Percentiles rank a stretch among this genome's conserved stretches.
Conservation (phyloP, 92 coral and sea anemone genomes). For the Porites lobata region DNA sequence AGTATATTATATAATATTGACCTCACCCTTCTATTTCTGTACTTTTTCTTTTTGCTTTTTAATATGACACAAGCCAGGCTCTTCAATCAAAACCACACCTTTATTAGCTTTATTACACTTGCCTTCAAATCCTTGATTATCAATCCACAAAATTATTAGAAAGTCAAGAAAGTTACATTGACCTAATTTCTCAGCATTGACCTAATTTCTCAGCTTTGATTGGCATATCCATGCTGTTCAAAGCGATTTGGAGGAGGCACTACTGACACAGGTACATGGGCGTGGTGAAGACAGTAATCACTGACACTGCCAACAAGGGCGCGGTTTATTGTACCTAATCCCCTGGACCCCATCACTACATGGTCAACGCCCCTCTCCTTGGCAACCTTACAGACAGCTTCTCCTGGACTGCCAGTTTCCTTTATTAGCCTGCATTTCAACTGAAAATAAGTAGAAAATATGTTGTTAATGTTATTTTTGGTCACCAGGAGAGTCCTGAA, state of each 20-base stretch:
- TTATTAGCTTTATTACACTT: background rate
- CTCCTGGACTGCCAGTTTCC: slow-evolving; percentile 73
- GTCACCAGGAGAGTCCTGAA: too few relatives aligned
- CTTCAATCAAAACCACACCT: background rate
- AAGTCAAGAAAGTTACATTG: too few relatives aligned
- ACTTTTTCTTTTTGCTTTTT: too few relatives aligned
- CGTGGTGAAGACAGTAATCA: slow-evolving; percentile 79
- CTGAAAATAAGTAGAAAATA: slow-evolving; percentile 12
- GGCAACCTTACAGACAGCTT: slow-evolving; percentile 63
- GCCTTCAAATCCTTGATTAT: background rate
- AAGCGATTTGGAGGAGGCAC: slow-evolving; percentile 68
- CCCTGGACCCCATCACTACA: slow-evolving; percentile 75
- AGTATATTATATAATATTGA: too few relatives aligned
- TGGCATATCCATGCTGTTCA: slow-evolving; percentile 57
- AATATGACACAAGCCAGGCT: slow-evolving; percentile 2
- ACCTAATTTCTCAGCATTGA: background rate
- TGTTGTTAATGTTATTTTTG: too few relatives aligned
- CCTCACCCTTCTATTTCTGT: too few relatives aligned
- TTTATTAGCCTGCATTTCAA: slow-evolving; percentile 72
- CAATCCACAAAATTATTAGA: background rate
- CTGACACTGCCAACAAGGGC: slow-evolving; percentile 81
- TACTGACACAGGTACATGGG: slow-evolving; percentile 72
- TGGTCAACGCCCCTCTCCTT: slow-evolving; percentile 73
- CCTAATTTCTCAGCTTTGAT: slow-evolving; percentile 13
- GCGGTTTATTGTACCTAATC: slow-evolving; percentile 77